phyloP scores from a whole-genome alignment of 2,888 invertebrate species.

The Argynnis bischoffii region DNA sequence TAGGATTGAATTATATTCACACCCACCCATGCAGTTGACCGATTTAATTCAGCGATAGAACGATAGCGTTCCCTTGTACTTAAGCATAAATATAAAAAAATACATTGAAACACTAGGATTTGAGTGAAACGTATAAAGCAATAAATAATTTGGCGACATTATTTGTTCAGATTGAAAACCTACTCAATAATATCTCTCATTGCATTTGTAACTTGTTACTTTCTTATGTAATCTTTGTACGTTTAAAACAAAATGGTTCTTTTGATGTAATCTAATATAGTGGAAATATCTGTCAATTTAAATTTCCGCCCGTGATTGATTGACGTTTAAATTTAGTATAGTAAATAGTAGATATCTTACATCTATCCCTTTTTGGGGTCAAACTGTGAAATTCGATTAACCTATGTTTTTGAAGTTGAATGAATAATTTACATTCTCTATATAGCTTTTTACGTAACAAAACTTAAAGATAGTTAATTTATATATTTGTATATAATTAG shows the following conservation, averaged over 20 bases:
- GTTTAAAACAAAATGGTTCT: conserved; percentile 39
- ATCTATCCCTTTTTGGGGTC: conserved; percentile 52
- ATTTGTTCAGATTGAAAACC: too few relatives aligned
- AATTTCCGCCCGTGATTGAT: conserved; percentile 54
- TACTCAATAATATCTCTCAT: not conserved
- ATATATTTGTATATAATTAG: not conserved
- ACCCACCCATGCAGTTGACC: conserved; percentile 18
- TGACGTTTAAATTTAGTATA: conserved; percentile 58
- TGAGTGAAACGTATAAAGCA: too few relatives aligned
- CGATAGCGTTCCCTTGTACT: not conserved
- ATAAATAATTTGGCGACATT: too few relatives aligned
- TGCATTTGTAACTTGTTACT: conserved; percentile 5
- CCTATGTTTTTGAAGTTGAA: conserved; percentile 40
- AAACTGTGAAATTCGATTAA: conserved; percentile 63
- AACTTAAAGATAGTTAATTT: not conserved
- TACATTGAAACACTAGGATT: too few relatives aligned
- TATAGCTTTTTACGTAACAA: conserved; percentile 2
- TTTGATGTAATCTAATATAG: conserved; percentile 53
- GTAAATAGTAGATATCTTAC: conserved; percentile 45
- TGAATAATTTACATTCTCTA: too few relatives aligned
- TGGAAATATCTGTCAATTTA: conserved; percentile 45
- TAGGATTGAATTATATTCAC: conserved; percentile 13
- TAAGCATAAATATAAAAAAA: not conserved
- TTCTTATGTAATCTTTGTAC: conserved; percentile 8
- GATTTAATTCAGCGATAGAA: conserved; percentile 11